Evolutionary conservation across 2,113 vertebrate genomes (phyloP).

Genomic region (Salminus brasiliensis): DNA sequence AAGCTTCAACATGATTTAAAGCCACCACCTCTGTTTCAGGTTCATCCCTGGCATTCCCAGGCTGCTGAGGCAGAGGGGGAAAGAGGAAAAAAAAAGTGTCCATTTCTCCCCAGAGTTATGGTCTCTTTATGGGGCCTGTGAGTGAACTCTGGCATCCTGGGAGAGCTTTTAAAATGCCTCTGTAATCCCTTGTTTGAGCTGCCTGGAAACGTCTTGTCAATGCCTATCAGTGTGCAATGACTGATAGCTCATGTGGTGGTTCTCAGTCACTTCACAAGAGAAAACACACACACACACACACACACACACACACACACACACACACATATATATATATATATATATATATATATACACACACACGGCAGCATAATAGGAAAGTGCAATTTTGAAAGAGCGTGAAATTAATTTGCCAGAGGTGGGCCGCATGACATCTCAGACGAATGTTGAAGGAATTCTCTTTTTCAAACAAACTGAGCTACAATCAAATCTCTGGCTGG

Average conservation of each 20-base stretch:
- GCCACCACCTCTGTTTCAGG: constrained; percentile 4
- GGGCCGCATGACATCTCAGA: constrained; percentile 7
- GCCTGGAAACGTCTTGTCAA: constrained; percentile 54
- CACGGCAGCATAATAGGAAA: background rate
- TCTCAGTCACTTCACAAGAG: constrained; percentile 11
- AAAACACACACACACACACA: constrained; percentile 29
- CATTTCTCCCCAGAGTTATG: constrained; percentile 49
- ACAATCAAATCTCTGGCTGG: constrained; percentile 29
- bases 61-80: background rate
- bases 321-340: no score
- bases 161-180: constrained; percentile 64
- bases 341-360: no score
- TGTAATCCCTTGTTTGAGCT: constrained; percentile 56
- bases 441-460: constrained; percentile 33
- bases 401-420: constrained; percentile 11
- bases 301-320: no score
- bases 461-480: constrained; percentile 39
- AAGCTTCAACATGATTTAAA: constrained; percentile 26
- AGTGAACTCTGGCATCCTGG: constrained; percentile 57
- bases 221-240: constrained; percentile 47
- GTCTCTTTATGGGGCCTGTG: constrained; percentile 36
- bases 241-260: constrained; percentile 35
- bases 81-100: constrained; percentile 42
- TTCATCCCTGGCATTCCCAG: constrained; percentile 37
- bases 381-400: constrained; percentile 15